Conservation (phyloP, 2,888 invertebrate species). For the Mesorhabditis belari region DNA sequence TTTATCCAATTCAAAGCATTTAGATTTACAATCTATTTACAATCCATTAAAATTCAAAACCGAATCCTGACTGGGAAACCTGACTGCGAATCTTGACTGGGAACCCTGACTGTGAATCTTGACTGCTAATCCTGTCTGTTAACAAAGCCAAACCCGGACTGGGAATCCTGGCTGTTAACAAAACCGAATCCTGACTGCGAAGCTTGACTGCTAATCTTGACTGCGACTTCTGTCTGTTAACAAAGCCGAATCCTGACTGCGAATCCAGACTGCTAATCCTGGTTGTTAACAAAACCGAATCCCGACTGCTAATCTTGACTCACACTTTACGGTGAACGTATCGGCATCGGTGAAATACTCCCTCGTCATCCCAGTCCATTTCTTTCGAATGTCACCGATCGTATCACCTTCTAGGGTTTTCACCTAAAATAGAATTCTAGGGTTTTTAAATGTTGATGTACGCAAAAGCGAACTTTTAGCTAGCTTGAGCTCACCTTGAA, state of each 20-base stretch:
- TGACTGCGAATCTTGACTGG: too few species aligned
- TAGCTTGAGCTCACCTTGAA: not conserved
- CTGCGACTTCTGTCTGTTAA: too few species aligned
- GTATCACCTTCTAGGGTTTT: not conserved
- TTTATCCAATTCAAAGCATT: too few species aligned
- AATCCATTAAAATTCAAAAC: too few species aligned
- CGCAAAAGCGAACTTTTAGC: not conserved
- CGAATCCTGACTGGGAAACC: too few species aligned
- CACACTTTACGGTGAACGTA: not conserved
- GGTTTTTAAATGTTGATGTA: not conserved
- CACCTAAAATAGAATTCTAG: not conserved
- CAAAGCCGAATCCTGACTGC: not conserved
- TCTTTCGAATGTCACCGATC: not conserved
- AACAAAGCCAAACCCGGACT: too few species aligned
- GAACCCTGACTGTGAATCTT: too few species aligned
- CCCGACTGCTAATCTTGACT: not conserved
- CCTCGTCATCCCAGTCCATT: not conserved
- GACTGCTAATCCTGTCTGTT: too few species aligned
- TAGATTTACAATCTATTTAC: too few species aligned
- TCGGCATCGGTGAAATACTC: slow-evolving; percentile 1
- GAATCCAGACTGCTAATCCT: not conserved
- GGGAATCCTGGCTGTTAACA: too few species aligned
- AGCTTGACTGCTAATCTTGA: too few species aligned
- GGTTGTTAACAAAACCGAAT: not conserved
- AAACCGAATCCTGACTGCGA: not conserved